phyloP scores from a whole-genome alignment of 2,888 invertebrate species.

The Lamellibrachia columna region DNA sequence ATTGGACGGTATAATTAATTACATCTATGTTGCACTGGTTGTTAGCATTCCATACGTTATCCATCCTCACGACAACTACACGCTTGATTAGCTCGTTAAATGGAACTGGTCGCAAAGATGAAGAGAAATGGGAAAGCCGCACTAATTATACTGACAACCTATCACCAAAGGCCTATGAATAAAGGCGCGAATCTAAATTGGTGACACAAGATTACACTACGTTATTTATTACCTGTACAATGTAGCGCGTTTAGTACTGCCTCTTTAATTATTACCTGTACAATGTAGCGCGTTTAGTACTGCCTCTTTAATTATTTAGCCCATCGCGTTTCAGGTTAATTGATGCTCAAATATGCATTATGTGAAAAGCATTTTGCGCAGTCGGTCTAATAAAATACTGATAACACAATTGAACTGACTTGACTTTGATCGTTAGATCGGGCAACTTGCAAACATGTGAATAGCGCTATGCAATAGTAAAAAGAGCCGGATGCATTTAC shows the following conservation, averaged over 20 bases:
- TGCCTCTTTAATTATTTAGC: too few species aligned
- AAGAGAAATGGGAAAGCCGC: not conserved
- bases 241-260: not conserved
- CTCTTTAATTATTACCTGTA: not conserved
- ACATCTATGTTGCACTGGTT: not conserved
- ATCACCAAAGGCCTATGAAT: not conserved
- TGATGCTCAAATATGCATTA: too few species aligned
- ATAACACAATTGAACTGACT: too few species aligned
- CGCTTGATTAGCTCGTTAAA: not conserved
- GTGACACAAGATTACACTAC: not conserved
- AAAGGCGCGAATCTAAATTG: not conserved
- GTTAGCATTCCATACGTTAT: not conserved
- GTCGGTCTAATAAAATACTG: too few species aligned
- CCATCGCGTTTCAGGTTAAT: too few species aligned
- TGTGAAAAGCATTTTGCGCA: too few species aligned
- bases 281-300: not conserved
- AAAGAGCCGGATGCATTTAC: too few species aligned
- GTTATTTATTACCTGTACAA: not conserved
- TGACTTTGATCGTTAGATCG: too few species aligned
- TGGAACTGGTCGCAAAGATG: not conserved
- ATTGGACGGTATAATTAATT: not conserved
- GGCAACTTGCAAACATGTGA: too few species aligned
- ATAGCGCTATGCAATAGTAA: too few species aligned
- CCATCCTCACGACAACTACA: not conserved
- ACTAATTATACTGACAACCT: not conserved